Evolutionary conservation across 2,113 vertebrate genomes (phyloP), one percentile per base, ranked within the genome.

Genomic region (Suricata suricatta): DNA sequence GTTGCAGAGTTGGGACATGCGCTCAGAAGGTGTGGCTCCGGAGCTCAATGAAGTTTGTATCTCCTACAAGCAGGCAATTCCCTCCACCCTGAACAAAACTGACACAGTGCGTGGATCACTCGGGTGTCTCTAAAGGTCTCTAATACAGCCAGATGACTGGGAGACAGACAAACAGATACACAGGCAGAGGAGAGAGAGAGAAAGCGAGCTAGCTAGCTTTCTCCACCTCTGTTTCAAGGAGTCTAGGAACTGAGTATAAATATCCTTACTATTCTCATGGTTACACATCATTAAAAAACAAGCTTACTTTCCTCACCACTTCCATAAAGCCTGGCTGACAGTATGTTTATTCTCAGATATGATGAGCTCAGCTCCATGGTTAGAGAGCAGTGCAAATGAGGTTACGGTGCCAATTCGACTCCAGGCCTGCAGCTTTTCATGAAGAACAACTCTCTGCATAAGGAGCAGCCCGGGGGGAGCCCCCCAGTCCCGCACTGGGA

Each of bases 101-200:
- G n/a, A 12, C 16, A 25, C 19, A 4, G 69, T 4, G 11, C 7
- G 2, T 1, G 3, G 2, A 0, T 3, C 11, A 27, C 35, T 84
- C 33, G 33, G 54, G 9, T 69, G 68, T 54, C 52, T 68, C 69
- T 71, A 60, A 69, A 79, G 63, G 8, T 29, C 69, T n/a, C 0
- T 5, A 31, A 41, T 41, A 41, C 41, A n/a, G 54, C 52, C n/a
- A 76, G 33, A 31, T 14, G 38, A 85, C 3, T 16, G 68, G 52
- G 77, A 66, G 64, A 66, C 64, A 31, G 64, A 31, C 64, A 4
- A 13, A 52, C 29, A n/a, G 35, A 33, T 31, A 63, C 15, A 44
- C 4, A 16, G 8, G 35, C 38, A 38, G 57, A 19, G n/a, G 0
- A 38, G 17, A 77, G 41, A 47, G 25, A 74, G 72, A 29, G 86